Evolutionary conservation across 2,888 invertebrate genomes (phyloP), one percentile per base, ranked within the genome.

Genomic region (Drosophila putrida): DNA sequence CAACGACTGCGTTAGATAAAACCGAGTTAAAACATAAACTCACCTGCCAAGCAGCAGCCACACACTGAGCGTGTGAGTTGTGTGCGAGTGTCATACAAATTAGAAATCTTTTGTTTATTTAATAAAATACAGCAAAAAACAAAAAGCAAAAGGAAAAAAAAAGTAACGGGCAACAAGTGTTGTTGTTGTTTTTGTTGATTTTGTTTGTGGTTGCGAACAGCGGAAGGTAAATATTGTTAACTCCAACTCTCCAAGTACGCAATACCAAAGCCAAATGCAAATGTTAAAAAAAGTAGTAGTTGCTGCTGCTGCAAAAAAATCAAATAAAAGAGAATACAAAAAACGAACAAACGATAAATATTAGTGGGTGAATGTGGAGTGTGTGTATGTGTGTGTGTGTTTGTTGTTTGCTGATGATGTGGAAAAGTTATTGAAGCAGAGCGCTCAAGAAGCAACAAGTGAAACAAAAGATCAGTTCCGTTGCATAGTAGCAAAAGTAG

Each of bases 201-300:
- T 31, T 49, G 51, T 25, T 41, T 38, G 8, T 43, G 33, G 15
- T 64, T 57, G 59, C 60, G 38, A 38, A 63, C 57, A 73, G 68
- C 77, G 76, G 78, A 76, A 77, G 76, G 73, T 73, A 77, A 76
- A 73, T 77, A 73, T 59, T 72, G 69, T 77, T 65, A 63, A 62
- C 58, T 44, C 20, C 49, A 51, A 38, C n/a, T 57, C n/a, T 44
- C 9, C 31, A 38, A 38, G 50, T 54, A 36, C 39, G 36, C 58
- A 61, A 50, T n/a, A 58, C 31, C 35, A 39, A n/a, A 58, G 39
- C 15, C 39, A 70, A 75, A 75, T 63, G 75, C 62, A 72, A 76
- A 75, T 75, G 49, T 33, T 35, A 54, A 60, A 27, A 58, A 66
- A 55, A 44, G 20, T 20, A 28, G 28, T 55, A 59, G 38, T 20